Conservation (phyloP, 1,140 invertebrate genomes). For the Adoxophyes honmai region DNA sequence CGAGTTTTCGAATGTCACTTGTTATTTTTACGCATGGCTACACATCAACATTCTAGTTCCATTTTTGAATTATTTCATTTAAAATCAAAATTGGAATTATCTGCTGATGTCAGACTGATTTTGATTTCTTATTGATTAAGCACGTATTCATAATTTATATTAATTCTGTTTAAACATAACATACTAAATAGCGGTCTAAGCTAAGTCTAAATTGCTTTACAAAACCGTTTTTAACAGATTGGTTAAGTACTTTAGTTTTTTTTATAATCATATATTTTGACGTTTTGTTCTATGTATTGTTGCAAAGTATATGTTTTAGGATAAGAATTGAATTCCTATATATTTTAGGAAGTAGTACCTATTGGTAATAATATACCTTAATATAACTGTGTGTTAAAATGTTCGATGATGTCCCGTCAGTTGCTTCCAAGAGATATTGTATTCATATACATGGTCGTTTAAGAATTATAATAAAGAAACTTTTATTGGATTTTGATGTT, state of each 20-base stretch:
- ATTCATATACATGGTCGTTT: slow-evolving; percentile 14
- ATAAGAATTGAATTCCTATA: slow-evolving; percentile 7
- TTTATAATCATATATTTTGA: too few relatives aligned
- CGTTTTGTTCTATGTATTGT: slow-evolving; percentile 5
- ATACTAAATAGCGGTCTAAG: background rate
- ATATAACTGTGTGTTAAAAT: background rate
- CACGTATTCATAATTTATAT: slow-evolving; percentile 18
- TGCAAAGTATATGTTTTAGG: slow-evolving; percentile 2
- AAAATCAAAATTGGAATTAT: slow-evolving; percentile 30
- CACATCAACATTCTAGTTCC: slow-evolving; percentile 48
- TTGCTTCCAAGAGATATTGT: slow-evolving; percentile 10
- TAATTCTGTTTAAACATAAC: slow-evolving; percentile 3
- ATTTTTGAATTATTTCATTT: slow-evolving; percentile 19
- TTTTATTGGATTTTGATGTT: slow-evolving; percentile 1
- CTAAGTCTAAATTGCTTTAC: background rate
- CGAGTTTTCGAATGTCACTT: too few relatives aligned
- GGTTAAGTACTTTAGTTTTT: too few relatives aligned
- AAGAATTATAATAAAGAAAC: slow-evolving; percentile 13
- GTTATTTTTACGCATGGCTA: slow-evolving; percentile 38
- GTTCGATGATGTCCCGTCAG: background rate
- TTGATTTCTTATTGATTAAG: slow-evolving; percentile 28
- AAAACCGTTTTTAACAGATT: background rate
- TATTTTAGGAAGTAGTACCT: slow-evolving; percentile 13
- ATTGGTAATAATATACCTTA: background rate
- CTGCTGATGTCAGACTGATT: slow-evolving; percentile 51